Conservation (phyloP, 2,888 invertebrate genomes). For the Ectemnius cavifrons region DNA sequence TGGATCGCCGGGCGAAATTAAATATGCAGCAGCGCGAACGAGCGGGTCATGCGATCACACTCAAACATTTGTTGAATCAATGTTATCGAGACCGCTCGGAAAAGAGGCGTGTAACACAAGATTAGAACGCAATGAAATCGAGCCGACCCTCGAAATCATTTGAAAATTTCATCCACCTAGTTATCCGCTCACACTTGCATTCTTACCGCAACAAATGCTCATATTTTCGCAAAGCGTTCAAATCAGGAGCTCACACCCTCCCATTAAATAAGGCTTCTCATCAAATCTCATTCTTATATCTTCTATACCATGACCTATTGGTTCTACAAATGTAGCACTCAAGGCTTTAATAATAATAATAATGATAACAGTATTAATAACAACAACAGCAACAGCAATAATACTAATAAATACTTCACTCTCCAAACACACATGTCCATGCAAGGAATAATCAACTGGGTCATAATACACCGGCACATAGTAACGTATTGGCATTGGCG, state of each 20-base stretch:
- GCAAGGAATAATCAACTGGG: too few species aligned
- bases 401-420: too few species aligned
- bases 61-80: constrained; percentile 38
- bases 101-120: neutral
- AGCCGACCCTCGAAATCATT: neutral
- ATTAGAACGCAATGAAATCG: constrained; percentile 2
- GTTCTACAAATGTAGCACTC: too few species aligned
- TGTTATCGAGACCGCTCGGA: constrained; percentile 29
- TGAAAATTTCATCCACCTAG: too few species aligned
- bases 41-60: constrained; percentile 18
- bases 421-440: neutral
- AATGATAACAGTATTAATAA: too few species aligned
- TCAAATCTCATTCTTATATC: too few species aligned
- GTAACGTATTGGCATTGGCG: constrained; percentile 34
- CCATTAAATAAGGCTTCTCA: constrained; percentile 19
- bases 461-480: too few species aligned
- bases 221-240: constrained; percentile 34
- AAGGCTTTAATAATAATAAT: too few species aligned
- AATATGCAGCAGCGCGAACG: constrained; percentile 44
- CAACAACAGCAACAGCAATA: too few species aligned
- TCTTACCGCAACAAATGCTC: constrained; percentile 23
- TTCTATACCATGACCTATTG: too few species aligned
- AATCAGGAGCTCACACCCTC: constrained; percentile 24
- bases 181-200: too few species aligned
- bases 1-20: constrained; percentile 50